Evolutionary conservation across 2,888 invertebrate genomes (phyloP).

Genomic region (Drosophila percnosoma): DNA sequence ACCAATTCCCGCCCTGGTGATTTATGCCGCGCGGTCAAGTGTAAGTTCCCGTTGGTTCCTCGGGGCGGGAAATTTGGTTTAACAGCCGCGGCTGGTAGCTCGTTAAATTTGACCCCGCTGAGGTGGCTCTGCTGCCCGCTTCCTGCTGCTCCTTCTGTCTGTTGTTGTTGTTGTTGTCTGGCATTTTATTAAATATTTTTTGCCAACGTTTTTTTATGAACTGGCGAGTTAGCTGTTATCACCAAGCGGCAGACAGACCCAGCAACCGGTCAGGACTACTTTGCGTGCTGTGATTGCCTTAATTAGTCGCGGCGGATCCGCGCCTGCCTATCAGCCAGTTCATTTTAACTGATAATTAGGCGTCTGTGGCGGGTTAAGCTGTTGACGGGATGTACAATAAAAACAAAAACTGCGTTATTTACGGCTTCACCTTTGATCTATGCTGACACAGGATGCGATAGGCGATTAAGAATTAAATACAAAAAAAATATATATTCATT

Average conservation of each 20-base stretch:
- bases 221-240: constrained; percentile 64
- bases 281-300: constrained; percentile 74
- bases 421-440: constrained; percentile 46
- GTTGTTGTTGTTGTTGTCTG: constrained; percentile 34
- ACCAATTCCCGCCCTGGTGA: constrained; percentile 50
- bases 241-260: constrained; percentile 26
- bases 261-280: constrained; percentile 38
- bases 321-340: constrained; percentile 36
- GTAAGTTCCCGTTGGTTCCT: constrained; percentile 69
- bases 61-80: constrained; percentile 74
- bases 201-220: constrained; percentile 66
- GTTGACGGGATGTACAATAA: constrained; percentile 14
- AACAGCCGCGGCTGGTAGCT: constrained; percentile 69
- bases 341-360: constrained; percentile 54
- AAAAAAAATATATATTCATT: constrained; percentile 18
- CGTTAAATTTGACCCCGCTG: constrained; percentile 72
- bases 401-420: constrained; percentile 37
- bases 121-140: constrained; percentile 14
- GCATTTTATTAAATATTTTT: constrained; percentile 74
- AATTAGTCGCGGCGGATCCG: constrained; percentile 64
- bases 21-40: constrained; percentile 79
- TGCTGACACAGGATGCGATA: constrained; percentile 20
- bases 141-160: constrained; percentile 16
- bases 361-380: constrained; percentile 32
- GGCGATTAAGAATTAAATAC: constrained; percentile 35